Conservation (phyloP, 2,113 vertebrate genomes). For the Anseranas semipalmata region DNA sequence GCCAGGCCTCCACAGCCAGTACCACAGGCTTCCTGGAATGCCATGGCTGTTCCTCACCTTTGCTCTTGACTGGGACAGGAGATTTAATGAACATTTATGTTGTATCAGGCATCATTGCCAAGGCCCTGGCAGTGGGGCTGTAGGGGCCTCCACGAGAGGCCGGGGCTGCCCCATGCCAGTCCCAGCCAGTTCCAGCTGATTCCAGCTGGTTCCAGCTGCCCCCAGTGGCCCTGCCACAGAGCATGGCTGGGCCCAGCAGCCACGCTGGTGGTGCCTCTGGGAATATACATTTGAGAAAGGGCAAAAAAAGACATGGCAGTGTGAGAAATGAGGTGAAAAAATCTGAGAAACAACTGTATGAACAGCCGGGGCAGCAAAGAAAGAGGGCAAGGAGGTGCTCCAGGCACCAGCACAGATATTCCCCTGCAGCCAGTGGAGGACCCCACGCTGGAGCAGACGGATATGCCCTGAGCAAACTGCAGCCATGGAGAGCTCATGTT, state of each 20-base stretch:
- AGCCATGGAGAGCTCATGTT: neutral
- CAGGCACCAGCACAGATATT: neutral
- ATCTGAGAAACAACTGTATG: neutral
- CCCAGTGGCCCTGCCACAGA: rapidly evolving
- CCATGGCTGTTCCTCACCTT: neutral
- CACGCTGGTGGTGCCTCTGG: rapidly evolving
- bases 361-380: neutral
- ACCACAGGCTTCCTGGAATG: neutral
- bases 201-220: too few species aligned
- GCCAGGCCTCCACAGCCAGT: neutral
- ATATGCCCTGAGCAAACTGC: neutral
- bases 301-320: neutral
- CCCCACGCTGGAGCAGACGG: rapidly evolving
- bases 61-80: rapidly evolving
- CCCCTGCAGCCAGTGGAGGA: neutral
- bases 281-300: neutral
- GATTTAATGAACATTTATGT: neutral
- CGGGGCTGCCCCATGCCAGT: neutral
- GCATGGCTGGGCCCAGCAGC: neutral
- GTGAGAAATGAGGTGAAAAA: neutral
- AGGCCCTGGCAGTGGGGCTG: neutral
- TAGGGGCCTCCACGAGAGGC: neutral
- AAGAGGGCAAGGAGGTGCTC: neutral
- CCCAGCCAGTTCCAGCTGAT: rapidly evolving
- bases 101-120: neutral